A percentile compares a stretch with the other conserved stretches of the same genome.
Conservation (phyloP, 2,797 vertebrate species). For the Hoplostethus atlanticus region DNA sequence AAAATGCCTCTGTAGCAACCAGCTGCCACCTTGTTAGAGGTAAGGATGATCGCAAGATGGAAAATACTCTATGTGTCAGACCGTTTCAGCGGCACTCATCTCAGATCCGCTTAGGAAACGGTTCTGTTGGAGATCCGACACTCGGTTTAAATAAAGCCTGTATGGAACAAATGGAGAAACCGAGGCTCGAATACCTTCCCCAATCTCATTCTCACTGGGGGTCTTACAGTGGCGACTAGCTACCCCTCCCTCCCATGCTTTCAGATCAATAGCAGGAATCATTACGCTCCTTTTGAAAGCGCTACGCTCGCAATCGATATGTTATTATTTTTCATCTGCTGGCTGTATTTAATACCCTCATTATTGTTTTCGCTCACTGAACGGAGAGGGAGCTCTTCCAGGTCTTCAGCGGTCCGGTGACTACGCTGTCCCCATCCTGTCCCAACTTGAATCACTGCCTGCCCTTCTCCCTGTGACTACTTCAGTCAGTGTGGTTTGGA, state of each 20-base stretch:
- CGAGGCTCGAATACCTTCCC: slow-evolving; percentile 76
- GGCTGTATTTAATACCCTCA: slow-evolving; percentile 88
- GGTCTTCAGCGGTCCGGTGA: background rate
- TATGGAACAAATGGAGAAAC: slow-evolving; percentile 70
- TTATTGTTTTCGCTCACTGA: slow-evolving; percentile 84
- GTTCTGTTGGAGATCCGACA: background rate
- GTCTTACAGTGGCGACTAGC: slow-evolving; percentile 73
- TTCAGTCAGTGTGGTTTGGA: slow-evolving; percentile 39
- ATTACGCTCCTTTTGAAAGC: slow-evolving; percentile 85
- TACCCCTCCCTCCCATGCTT: slow-evolving; percentile 68
- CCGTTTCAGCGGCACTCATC: slow-evolving; percentile 68
- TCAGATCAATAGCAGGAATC: slow-evolving; percentile 87
- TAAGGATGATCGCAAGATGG: slow-evolving; percentile 55
- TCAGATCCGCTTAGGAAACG: slow-evolving; percentile 62
- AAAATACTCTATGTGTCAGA: slow-evolving; percentile 56
- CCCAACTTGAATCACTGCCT: too few species aligned
- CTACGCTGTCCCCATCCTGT: too few species aligned
- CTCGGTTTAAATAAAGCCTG: slow-evolving; percentile 64
- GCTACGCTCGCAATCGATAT: slow-evolving; percentile 84
- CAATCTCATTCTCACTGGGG: slow-evolving; percentile 83
- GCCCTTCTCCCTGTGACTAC: slow-evolving; percentile 11
- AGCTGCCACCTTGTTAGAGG: slow-evolving; percentile 27
- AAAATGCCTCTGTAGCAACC: slow-evolving; percentile 33
- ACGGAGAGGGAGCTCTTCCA: slow-evolving; percentile 77
- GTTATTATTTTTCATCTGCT: slow-evolving; percentile 90